Conservation (phyloP, 2,113 vertebrate species). For the Sapajus apella region DNA sequence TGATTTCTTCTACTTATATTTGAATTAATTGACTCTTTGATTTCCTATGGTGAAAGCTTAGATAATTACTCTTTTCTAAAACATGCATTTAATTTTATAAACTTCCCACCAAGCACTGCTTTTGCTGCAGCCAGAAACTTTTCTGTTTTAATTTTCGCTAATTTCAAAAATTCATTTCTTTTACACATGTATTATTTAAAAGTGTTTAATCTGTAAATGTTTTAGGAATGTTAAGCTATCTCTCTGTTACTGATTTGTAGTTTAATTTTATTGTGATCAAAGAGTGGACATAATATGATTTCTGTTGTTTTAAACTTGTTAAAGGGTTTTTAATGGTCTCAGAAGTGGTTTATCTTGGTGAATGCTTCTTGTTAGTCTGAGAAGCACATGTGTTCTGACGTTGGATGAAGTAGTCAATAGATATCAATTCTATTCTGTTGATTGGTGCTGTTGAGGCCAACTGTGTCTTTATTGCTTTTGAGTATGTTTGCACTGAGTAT, state of each 20-base stretch:
- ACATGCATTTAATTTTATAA: too few species aligned
- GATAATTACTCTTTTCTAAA: background rate
- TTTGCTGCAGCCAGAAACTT: background rate
- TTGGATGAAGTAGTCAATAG: background rate
- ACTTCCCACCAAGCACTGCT: background rate
- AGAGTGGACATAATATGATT: background rate
- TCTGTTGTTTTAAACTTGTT: background rate
- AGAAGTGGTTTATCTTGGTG: background rate
- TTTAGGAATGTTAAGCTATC: background rate
- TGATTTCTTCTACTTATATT: background rate
- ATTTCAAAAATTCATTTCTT: background rate
- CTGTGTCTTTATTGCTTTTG: background rate
- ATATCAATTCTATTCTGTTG: background rate
- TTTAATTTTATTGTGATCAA: background rate
- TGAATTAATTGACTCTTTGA: background rate
- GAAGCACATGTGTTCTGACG: background rate
- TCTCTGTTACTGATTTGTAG: background rate
- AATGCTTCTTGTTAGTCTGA: background rate
- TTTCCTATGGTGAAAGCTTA: background rate
- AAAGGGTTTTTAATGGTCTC: background rate
- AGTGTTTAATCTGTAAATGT: background rate
- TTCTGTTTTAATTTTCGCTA: background rate
- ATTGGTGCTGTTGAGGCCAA: background rate
- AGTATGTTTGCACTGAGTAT: background rate
- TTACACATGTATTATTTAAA: background rate